These are phyloP conservation scores for Drosophila cognata DNA, from an alignment of 2,888 invertebrate species.

Conservation along the genomic window DNA sequence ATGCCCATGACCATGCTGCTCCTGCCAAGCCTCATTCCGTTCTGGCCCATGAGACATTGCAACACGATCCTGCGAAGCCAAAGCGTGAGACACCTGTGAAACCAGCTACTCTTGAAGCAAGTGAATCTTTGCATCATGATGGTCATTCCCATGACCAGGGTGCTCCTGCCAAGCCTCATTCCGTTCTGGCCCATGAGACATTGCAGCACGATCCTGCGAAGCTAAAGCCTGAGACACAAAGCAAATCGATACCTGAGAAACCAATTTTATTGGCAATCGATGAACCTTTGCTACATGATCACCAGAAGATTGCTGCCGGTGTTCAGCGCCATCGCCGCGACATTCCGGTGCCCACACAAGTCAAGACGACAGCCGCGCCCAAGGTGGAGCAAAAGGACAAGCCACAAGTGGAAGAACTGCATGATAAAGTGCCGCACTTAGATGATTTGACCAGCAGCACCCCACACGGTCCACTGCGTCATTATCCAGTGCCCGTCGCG, in stretches of 20 bases:
- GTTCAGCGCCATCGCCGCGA: conserved; percentile 65
- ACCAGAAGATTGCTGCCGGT: neutral
- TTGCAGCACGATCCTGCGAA: conserved; percentile 23
- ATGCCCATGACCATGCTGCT: neutral
- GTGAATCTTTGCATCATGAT: neutral
- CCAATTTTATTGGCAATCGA: conserved; percentile 1
- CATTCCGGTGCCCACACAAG: conserved; percentile 81
- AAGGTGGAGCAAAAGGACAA: conserved; percentile 37
- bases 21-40: too few relatives aligned
- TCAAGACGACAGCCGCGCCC: conserved; percentile 51
- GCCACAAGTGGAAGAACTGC: conserved; percentile 28
- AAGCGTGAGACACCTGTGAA: too few relatives aligned
- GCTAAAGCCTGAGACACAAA: neutral
- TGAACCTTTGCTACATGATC: neutral
- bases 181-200: neutral
- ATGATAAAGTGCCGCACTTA: conserved; percentile 16
- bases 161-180: conserved; percentile 27
- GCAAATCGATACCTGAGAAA: conserved; percentile 9
- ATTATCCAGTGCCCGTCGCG: conserved; percentile 77
- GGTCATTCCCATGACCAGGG: neutral
- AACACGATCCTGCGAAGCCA: neutral
- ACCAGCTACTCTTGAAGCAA: too few relatives aligned
- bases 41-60: neutral
- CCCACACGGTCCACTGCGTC: conserved; percentile 50
- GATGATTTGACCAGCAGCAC: conserved; percentile 8